A percentile compares a stretch with the other conserved stretches of the same genome.
These are phyloP conservation scores for Orientallactaga bullata DNA, from an alignment of 2,113 vertebrate species.

Conservation along the genomic window DNA sequence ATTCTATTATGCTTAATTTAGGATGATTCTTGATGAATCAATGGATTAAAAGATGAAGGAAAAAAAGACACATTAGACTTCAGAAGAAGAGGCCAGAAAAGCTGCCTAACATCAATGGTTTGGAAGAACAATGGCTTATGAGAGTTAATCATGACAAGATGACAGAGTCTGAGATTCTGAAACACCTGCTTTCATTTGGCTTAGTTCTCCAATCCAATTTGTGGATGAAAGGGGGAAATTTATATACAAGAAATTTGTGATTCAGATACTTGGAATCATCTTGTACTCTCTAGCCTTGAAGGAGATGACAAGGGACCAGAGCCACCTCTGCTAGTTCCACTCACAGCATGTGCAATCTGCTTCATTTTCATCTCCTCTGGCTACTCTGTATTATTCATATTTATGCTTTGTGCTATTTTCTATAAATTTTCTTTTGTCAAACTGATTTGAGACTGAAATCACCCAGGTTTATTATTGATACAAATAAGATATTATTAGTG, in stretches of 20 bases:
- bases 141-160: neutral
- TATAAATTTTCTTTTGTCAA: slow-evolving; percentile 40
- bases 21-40: neutral
- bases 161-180: slow-evolving; percentile 3
- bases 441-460: slow-evolving; percentile 54
- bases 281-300: neutral
- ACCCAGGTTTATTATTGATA: neutral
- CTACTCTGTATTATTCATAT: neutral
- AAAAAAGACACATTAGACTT: slow-evolving; percentile 11
- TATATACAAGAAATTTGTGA: neutral
- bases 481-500: slow-evolving; percentile 5
- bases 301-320: neutral
- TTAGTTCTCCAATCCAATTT: neutral
- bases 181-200: neutral
- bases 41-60: slow-evolving; percentile 29
- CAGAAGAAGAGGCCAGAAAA: neutral
- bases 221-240: slow-evolving; percentile 19
- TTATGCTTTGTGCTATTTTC: neutral
- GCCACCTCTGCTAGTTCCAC: neutral
- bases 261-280: neutral
- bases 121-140: neutral
- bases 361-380: neutral
- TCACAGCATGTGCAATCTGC: neutral
- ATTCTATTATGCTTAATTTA: slow-evolving; percentile 39
- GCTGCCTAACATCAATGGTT: neutral